phyloP scores from a whole-genome alignment of 2,888 invertebrate species.

The Hemicrepidius hirtus region DNA sequence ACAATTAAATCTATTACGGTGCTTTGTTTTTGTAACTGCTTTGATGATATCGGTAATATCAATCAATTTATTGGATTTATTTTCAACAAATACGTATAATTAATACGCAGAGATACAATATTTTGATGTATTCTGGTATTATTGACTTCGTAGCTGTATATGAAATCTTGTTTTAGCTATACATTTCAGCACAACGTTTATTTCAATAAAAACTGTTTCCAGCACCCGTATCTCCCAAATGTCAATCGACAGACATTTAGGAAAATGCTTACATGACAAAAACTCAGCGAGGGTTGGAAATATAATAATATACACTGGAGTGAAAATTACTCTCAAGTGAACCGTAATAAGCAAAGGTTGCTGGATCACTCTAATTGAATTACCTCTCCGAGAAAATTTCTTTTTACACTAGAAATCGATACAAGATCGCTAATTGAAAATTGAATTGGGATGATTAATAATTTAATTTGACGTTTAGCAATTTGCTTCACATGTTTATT shows the following conservation, averaged over 20 bases:
- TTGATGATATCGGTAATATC: too few relatives aligned
- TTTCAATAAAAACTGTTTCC: slow-evolving; percentile 40
- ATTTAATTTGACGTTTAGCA: slow-evolving; percentile 31
- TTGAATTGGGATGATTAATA: slow-evolving; percentile 47
- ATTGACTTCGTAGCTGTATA: too few relatives aligned
- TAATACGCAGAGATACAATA: too few relatives aligned
- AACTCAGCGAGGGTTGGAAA: slow-evolving; percentile 55
- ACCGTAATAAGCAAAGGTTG: slow-evolving; percentile 55
- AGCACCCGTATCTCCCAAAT: slow-evolving; percentile 28
- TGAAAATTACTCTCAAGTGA: slow-evolving; percentile 56
- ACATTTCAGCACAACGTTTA: slow-evolving; percentile 10
- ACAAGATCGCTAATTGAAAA: slow-evolving; percentile 53
- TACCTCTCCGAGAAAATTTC: slow-evolving; percentile 46
- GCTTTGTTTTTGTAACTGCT: too few relatives aligned
- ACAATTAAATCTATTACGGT: too few relatives aligned
- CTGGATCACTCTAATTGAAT: slow-evolving; percentile 50
- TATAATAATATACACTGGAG: slow-evolving; percentile 61
- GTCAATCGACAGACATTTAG: slow-evolving; percentile 57
- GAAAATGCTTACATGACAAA: slow-evolving; percentile 57
- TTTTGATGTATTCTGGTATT: too few relatives aligned
- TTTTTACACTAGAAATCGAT: slow-evolving; percentile 50
- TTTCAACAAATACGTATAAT: too few relatives aligned
- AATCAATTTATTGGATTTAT: too few relatives aligned
- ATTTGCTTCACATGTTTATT: slow-evolving; percentile 26
- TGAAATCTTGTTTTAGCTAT: background rate